These are phyloP conservation scores for Sebastes schlegelii DNA, from an alignment of 2,113 vertebrate species.

Conservation along the genomic window DNA sequence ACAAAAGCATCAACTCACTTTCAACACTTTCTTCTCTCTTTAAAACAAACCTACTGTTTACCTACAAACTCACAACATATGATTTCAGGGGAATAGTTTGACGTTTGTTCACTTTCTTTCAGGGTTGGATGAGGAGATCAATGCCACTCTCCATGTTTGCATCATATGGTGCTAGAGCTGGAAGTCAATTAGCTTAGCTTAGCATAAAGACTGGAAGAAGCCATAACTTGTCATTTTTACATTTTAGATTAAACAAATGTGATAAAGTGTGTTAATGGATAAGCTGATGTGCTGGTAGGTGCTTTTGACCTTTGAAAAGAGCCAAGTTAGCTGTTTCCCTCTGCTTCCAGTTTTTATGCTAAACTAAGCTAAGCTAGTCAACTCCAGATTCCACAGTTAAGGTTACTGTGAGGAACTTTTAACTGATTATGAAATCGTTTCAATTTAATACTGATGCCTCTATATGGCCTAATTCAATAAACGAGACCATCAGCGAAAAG, in stretches of 20 bases:
- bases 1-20: not conserved
- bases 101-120: not conserved
- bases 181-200: slow-evolving; percentile 7
- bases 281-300: not conserved
- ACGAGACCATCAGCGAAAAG: no score
- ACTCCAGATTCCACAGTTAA: no score
- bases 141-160: not conserved
- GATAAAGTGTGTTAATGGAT: not conserved
- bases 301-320: not conserved
- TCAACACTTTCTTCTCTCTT: not conserved
- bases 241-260: not conserved
- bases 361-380: no score
- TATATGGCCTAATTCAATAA: no score
- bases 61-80: not conserved
- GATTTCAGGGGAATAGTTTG: not conserved
- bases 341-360: not conserved
- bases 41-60: not conserved
- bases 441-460: no score
- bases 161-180: not conserved
- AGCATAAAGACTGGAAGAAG: not conserved
- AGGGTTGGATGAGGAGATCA: not conserved
- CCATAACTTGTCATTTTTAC: not conserved
- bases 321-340: not conserved
- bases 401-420: no score
- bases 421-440: no score